A percentile compares a stretch with the other conserved stretches of the same genome.
Conservation (phyloP, 2,113 vertebrate species). For the Chiloscyllium plagiosum region DNA sequence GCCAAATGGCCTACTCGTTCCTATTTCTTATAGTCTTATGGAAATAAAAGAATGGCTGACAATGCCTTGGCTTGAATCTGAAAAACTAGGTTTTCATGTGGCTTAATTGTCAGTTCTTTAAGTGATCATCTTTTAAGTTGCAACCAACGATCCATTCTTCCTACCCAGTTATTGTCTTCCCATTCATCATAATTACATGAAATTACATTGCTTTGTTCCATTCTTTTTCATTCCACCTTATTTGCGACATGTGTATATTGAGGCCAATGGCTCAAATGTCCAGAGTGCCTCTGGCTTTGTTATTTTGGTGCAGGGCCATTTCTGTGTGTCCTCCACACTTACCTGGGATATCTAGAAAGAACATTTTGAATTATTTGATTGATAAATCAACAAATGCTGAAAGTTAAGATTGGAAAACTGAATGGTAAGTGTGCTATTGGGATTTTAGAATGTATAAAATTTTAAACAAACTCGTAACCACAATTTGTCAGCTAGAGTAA, state of each 20-base stretch:
- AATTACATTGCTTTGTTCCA: background rate
- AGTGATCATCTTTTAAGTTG: background rate
- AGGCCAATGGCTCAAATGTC: background rate
- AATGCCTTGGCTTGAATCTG: background rate
- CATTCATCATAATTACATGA: background rate
- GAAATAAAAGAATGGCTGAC: background rate
- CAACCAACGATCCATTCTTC: background rate
- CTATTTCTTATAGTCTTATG: no score
- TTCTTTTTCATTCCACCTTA: background rate
- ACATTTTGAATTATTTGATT: background rate
- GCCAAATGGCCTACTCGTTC: no score
- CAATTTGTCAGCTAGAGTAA: background rate
- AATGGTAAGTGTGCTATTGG: background rate
- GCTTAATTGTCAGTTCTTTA: background rate
- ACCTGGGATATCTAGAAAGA: background rate
- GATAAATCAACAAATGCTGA: background rate
- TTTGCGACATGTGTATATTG: background rate
- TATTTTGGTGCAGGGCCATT: background rate
- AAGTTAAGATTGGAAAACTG: background rate
- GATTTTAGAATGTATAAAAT: background rate
- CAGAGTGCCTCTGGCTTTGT: background rate
- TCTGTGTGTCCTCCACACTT: background rate
- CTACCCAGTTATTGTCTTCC: background rate
- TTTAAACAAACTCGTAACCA: background rate
- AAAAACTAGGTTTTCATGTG: background rate